Conservation (phyloP, 2,113 vertebrate genomes). For the Muscicapa adusta region DNA sequence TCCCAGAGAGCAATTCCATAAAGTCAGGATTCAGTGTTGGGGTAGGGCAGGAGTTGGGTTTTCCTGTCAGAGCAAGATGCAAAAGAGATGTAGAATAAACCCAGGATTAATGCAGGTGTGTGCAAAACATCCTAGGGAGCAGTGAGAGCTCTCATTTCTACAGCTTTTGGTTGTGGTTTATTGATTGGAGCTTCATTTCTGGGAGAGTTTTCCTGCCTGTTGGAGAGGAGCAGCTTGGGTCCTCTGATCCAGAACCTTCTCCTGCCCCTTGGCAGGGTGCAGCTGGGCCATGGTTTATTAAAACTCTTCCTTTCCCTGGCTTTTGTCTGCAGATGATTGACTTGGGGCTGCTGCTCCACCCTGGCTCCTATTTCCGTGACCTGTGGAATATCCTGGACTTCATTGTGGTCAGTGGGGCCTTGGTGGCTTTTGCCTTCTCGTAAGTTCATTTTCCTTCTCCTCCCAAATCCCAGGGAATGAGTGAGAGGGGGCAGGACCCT, state of each 20-base stretch:
- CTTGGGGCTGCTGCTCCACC: conserved; percentile 77
- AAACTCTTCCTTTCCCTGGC: background rate
- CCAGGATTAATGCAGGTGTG: too few relatives aligned
- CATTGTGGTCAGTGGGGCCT: conserved; percentile 97
- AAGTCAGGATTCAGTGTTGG: background rate
- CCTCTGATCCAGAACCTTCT: background rate
- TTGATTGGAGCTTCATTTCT: background rate
- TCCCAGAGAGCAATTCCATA: background rate
- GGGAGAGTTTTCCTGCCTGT: background rate
- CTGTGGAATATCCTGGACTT: conserved; percentile 97
- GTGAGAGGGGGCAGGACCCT: background rate
- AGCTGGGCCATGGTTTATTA: background rate
- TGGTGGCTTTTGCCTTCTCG: conserved; percentile 98
- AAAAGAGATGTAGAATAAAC: background rate
- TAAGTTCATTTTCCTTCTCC: conserved; percentile 76
- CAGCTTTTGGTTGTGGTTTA: background rate
- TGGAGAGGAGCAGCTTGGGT: background rate
- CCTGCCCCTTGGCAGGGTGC: background rate
- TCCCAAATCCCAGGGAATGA: background rate
- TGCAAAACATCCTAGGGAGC: background rate
- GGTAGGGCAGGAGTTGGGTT: background rate
- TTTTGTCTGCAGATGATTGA: conserved; percentile 76
- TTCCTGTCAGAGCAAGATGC: background rate
- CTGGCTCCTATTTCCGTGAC: conserved; percentile 82
- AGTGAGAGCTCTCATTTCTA: background rate